Conservation (phyloP, 2,888 invertebrate species). For the Magallana nippona region DNA sequence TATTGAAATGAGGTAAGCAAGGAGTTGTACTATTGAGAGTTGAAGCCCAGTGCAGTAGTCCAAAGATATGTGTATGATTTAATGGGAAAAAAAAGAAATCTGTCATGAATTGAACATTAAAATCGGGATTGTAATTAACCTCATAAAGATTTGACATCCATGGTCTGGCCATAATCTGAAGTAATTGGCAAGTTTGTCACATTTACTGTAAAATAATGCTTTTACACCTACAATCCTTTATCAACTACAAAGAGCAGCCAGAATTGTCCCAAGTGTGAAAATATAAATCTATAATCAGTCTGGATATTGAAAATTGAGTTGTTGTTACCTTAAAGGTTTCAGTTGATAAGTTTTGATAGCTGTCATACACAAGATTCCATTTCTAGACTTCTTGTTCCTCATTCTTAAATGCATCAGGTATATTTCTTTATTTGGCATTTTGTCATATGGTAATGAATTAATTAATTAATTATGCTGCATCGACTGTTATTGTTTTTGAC, state of each 20-base stretch:
- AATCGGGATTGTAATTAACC: constrained; percentile 19
- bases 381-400: not conserved
- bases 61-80: not conserved
- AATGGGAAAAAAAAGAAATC: not conserved
- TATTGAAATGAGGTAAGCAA: not conserved
- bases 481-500: not conserved
- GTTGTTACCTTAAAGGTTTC: not conserved
- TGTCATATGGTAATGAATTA: not conserved
- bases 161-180: not conserved
- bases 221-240: constrained; percentile 7
- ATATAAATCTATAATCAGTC: constrained; percentile 4
- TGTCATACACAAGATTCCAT: not conserved
- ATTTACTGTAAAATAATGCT: constrained; percentile 31
- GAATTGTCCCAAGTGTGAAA: not conserved
- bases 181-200: constrained; percentile 23
- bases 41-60: not conserved
- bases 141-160: constrained; percentile 1
- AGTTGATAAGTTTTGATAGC: not conserved
- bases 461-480: not conserved
- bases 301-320: not conserved
- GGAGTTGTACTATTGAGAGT: constrained; percentile 1
- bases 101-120: constrained; percentile 24
- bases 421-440: not conserved
- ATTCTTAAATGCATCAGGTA: not conserved
- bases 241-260: not conserved